Percentiles rank a stretch among this genome's conserved stretches.
Conservation (phyloP, 2,888 invertebrate species). For the Pterostichus niger region DNA sequence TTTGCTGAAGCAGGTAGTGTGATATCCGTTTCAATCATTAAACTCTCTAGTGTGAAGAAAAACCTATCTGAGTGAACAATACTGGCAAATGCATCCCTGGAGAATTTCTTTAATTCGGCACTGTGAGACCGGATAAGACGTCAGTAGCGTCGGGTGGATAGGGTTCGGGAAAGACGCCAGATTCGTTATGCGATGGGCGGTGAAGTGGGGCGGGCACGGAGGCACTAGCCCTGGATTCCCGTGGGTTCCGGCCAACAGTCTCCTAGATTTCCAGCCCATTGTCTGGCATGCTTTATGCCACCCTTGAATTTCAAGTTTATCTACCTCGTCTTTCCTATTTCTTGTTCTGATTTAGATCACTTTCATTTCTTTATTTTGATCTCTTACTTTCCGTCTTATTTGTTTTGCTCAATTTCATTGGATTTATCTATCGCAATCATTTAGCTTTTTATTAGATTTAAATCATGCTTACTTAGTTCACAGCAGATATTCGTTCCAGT, state of each 20-base stretch:
- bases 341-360: slow-evolving; percentile 15
- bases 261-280: slow-evolving; percentile 54
- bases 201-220: slow-evolving; percentile 1
- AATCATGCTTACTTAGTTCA: too few species aligned
- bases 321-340: slow-evolving; percentile 22
- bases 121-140: slow-evolving; percentile 48
- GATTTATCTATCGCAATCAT: not conserved
- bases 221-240: slow-evolving; percentile 37
- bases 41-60: not conserved
- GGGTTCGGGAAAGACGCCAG: slow-evolving; percentile 10
- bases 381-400: not conserved
- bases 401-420: not conserved
- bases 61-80: slow-evolving; percentile 38
- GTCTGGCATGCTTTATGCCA: slow-evolving; percentile 52
- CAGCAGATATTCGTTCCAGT: too few species aligned
- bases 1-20: too few species aligned
- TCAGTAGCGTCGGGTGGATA: not conserved
- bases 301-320: slow-evolving; percentile 57
- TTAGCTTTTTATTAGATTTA: too few species aligned
- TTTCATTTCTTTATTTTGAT: slow-evolving; percentile 33
- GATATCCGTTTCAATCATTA: not conserved
- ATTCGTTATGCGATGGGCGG: slow-evolving; percentile 47
- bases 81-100: slow-evolving; percentile 42
- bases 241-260: slow-evolving; percentile 37
- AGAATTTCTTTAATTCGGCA: slow-evolving; percentile 57